Percentiles rank a stretch among this genome's conserved stretches.
Conservation (phyloP, 2,113 vertebrate genomes). For the Polyodon spathula region DNA sequence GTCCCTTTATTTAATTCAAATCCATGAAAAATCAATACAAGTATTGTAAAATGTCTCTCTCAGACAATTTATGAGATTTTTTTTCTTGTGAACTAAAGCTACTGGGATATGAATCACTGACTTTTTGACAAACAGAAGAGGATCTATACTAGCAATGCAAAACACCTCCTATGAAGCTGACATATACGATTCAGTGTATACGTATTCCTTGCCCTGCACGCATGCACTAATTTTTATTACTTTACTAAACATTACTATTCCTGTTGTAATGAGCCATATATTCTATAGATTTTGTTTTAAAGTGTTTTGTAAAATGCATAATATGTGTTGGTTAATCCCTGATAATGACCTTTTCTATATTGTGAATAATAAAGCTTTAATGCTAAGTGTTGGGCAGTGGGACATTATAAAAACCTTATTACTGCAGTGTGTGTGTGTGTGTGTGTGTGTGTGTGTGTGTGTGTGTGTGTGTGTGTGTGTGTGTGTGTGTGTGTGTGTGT, state of each 20-base stretch:
- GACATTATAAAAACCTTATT: too few relatives aligned
- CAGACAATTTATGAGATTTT: neutral
- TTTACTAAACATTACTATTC: too few relatives aligned
- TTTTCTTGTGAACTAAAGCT: neutral
- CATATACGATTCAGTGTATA: too few relatives aligned
- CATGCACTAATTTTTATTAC: too few relatives aligned
- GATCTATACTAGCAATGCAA: neutral
- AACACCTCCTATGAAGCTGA: neutral
- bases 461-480: too few relatives aligned
- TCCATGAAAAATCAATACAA: neutral
- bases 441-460: too few relatives aligned
- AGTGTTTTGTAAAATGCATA: too few relatives aligned
- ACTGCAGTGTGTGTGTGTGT: neutral
- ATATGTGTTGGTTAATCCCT: constrained; percentile 25
- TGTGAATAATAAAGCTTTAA: neutral
- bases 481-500: too few relatives aligned
- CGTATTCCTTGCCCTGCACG: too few relatives aligned
- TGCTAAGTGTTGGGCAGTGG: too few relatives aligned
- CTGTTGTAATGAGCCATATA: too few relatives aligned
- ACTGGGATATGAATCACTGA: neutral
- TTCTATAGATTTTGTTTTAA: too few relatives aligned
- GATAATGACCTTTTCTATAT: constrained; percentile 1
- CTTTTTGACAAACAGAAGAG: neutral
- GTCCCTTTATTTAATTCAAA: neutral
- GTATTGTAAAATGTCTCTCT: neutral